Conservation (phyloP, 2,113 vertebrate species). For the Chinchilla lanigera region DNA sequence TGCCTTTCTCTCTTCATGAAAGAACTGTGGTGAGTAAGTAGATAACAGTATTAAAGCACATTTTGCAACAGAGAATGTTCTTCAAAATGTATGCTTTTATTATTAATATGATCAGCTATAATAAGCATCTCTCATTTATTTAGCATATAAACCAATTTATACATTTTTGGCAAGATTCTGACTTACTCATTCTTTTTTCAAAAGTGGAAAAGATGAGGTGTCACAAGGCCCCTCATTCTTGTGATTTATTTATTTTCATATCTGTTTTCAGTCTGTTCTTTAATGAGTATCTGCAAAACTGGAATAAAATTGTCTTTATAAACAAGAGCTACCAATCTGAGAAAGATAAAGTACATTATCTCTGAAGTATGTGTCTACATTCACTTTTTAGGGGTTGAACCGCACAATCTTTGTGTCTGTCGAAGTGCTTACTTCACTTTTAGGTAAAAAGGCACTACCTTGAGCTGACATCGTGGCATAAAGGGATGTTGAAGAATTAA, state of each 20-base stretch:
- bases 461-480: not conserved
- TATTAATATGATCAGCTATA: conserved; percentile 12
- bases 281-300: not conserved
- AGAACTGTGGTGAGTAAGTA: not conserved
- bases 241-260: not conserved
- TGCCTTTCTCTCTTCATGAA: not conserved
- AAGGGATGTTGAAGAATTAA: not conserved
- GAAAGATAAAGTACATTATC: not conserved
- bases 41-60: not conserved
- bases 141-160: not conserved
- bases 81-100: not conserved
- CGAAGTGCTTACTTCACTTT: not conserved
- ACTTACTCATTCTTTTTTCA: not conserved
- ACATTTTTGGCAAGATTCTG: not conserved
- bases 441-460: not conserved
- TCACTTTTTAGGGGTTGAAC: not conserved
- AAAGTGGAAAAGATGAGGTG: too few species aligned
- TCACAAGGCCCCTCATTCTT: not conserved
- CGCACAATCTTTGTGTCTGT: not conserved
- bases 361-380: not conserved
- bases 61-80: not conserved
- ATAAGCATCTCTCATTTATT: not conserved
- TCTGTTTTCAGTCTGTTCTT: not conserved
- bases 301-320: not conserved
- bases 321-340: not conserved